Percentiles rank a stretch among this genome's conserved stretches.
Evolutionary conservation across 2,797 vertebrate genomes (phyloP).

Genomic region (Glyptemys insculpta): DNA sequence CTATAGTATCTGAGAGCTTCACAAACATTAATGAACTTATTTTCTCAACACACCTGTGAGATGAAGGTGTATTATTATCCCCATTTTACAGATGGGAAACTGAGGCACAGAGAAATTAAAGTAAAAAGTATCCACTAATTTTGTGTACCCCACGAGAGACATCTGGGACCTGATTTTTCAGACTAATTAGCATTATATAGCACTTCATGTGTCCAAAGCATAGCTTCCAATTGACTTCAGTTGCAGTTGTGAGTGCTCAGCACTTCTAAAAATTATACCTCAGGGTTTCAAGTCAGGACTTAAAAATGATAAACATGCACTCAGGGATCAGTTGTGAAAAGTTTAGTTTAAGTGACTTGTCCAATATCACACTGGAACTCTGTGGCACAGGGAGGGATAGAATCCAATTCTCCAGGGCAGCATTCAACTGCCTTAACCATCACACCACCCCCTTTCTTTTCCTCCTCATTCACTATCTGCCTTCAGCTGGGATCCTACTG

Average conservation of each 20-base stretch:
- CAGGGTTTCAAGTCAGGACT: background rate
- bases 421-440: fast-evolving
- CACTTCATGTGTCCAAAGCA: background rate
- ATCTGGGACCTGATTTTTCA: background rate
- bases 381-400: background rate
- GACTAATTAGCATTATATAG: background rate
- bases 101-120: background rate
- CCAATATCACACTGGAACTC: background rate
- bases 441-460: background rate
- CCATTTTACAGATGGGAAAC: background rate
- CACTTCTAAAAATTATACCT: slow-evolving; percentile 51
- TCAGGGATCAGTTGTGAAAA: background rate
- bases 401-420: background rate
- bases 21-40: slow-evolving; percentile 9
- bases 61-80: background rate
- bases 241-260: slow-evolving; percentile 41
- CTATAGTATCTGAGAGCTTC: background rate
- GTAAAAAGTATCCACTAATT: background rate
- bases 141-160: background rate
- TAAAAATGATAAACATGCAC: background rate
- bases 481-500: slow-evolving; percentile 16
- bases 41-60: background rate
- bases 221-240: background rate
- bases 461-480: background rate
- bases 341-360: background rate